These are phyloP conservation scores for Diglossa brunneiventris DNA, from an alignment of 2,113 vertebrate genomes.

Conservation along the genomic window DNA sequence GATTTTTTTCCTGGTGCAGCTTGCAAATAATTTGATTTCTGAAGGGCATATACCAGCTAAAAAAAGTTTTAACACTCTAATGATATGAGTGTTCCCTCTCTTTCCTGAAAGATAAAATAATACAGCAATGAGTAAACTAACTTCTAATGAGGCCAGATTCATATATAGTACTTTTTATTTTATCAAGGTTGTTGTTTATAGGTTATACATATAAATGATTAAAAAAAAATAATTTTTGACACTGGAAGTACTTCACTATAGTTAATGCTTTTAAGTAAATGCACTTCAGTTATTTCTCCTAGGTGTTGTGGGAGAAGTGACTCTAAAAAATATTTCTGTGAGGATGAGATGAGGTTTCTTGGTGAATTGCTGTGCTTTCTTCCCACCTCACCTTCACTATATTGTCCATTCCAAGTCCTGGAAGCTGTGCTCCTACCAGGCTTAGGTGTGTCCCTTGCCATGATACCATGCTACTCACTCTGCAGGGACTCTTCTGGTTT, in stretches of 20 bases:
- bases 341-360: background rate
- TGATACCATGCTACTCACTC: background rate
- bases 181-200: background rate
- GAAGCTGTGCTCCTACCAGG: background rate
- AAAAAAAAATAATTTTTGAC: background rate
- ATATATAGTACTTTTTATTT: background rate
- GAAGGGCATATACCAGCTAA: background rate
- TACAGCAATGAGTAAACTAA: background rate
- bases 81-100: background rate
- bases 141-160: background rate
- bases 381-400: background rate
- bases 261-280: background rate
- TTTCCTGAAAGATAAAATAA: background rate
- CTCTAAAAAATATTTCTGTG: background rate
- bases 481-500: background rate
- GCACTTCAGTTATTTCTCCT: background rate
- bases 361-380: background rate
- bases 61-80: background rate
- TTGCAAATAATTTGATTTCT: background rate
- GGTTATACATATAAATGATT: background rate
- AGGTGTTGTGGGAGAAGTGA: background rate
- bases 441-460: background rate
- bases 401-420: background rate
- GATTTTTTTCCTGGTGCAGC: background rate
- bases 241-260: background rate